These are phyloP conservation scores for Petrolisthes manimaculis DNA, from an alignment of 2,888 invertebrate genomes.

Conservation along the genomic window DNA sequence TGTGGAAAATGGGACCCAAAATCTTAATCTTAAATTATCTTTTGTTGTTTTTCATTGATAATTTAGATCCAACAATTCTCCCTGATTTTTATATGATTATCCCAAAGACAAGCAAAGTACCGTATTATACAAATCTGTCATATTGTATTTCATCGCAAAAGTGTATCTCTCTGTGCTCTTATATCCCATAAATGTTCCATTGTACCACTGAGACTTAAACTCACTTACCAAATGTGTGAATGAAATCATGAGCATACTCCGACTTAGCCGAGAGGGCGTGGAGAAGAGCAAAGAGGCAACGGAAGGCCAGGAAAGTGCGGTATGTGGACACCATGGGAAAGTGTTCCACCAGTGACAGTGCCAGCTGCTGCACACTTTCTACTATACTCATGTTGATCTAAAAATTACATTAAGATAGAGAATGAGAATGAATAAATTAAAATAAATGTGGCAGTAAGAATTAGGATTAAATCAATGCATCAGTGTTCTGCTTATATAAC, in stretches of 20 bases:
- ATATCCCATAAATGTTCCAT: no score
- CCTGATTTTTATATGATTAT: no score
- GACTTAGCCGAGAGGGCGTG: slow-evolving; percentile 32
- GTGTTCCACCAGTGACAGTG: slow-evolving; percentile 51
- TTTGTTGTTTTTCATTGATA: no score
- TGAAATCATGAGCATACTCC: slow-evolving; percentile 41
- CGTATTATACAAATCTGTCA: no score
- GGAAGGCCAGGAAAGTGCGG: slow-evolving; percentile 42
- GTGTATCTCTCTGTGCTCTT: no score
- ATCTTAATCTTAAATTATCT: no score
- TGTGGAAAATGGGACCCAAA: no score
- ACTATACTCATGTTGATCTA: slow-evolving; percentile 52
- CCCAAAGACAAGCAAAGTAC: no score
- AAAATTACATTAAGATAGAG: background rate
- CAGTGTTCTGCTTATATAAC: background rate
- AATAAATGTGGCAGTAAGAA: background rate
- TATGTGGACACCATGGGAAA: slow-evolving; percentile 44
- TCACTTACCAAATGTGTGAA: slow-evolving; percentile 57
- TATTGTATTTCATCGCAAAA: no score
- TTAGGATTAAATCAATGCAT: background rate
- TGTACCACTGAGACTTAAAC: no score
- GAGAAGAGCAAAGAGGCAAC: slow-evolving; percentile 51
- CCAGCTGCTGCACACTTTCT: slow-evolving; percentile 46
- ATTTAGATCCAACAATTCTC: no score
- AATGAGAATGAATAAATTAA: background rate